A percentile compares a stretch with the other conserved stretches of the same genome.
Evolutionary conservation across 2,888 invertebrate species (phyloP).

Genomic region (Eupithecia abbreviata): DNA sequence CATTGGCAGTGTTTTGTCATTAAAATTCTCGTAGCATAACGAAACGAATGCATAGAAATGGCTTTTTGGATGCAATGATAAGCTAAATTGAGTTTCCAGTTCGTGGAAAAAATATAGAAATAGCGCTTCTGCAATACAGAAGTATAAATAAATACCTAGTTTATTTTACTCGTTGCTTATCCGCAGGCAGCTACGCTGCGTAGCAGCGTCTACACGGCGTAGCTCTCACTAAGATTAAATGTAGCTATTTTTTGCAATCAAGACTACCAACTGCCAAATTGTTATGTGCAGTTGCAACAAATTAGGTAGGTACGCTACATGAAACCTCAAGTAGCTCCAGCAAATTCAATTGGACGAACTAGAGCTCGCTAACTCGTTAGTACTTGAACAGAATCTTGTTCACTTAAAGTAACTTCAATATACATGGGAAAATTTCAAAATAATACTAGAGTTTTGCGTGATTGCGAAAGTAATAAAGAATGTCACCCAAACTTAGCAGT

Average conservation of each 20-base stretch:
- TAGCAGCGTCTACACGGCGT: background rate
- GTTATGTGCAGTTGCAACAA: conserved; percentile 23
- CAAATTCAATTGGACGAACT: conserved; percentile 30
- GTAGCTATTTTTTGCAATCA: background rate
- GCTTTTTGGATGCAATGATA: background rate
- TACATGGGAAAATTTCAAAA: background rate
- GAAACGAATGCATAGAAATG: background rate
- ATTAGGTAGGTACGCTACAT: conserved; percentile 20
- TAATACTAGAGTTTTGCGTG: background rate
- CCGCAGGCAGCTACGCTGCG: background rate
- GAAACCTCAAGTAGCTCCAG: conserved; percentile 22
- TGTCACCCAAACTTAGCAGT: background rate
- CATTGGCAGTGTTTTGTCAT: background rate
- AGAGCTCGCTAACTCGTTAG: conserved; percentile 22
- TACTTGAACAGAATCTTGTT: conserved; percentile 25
- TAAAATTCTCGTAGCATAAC: conserved; percentile 4
- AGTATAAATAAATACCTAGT: background rate
- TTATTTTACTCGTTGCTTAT: background rate
- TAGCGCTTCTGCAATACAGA: background rate
- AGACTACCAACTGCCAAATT: background rate
- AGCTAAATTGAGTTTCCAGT: background rate
- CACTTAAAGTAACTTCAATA: conserved; percentile 2
- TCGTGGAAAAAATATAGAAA: background rate
- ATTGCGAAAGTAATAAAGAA: background rate
- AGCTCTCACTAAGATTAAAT: background rate